Conservation (phyloP, 2,113 vertebrate genomes). For the Atherinomorus stipes region DNA sequence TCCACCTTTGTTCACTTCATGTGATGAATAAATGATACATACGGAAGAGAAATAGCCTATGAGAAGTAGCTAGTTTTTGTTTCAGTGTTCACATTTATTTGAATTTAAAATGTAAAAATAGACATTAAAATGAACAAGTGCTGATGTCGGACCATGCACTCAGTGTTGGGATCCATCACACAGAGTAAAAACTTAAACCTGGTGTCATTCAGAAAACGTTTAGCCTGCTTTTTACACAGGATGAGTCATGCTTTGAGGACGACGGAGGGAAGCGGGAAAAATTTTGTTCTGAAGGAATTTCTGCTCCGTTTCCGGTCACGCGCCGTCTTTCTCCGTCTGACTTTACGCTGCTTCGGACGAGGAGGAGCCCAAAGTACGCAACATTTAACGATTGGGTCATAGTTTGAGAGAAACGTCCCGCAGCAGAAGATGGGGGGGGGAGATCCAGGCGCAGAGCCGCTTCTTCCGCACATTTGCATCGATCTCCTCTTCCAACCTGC, state of each 20-base stretch:
- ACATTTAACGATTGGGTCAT: slow-evolving; percentile 67
- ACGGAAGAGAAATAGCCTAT: no score
- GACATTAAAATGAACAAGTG: no score
- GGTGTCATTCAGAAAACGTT: no score
- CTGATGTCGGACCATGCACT: no score
- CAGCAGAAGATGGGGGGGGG: slow-evolving; percentile 50
- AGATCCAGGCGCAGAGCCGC: slow-evolving; percentile 14
- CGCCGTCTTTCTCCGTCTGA: fast-evolving
- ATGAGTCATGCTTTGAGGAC: background rate
- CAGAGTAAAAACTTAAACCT: no score
- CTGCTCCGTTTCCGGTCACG: background rate
- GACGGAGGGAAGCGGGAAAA: background rate
- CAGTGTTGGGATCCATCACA: no score
- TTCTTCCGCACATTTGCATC: background rate
- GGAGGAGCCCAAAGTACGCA: slow-evolving; percentile 75
- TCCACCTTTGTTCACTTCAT: no score
- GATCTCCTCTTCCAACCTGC: background rate
- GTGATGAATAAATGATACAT: no score
- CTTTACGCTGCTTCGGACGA: slow-evolving; percentile 46
- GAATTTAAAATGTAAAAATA: no score
- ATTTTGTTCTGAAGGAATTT: slow-evolving; percentile 38
- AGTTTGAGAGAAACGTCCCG: slow-evolving; percentile 75
- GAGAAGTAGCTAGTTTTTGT: no score
- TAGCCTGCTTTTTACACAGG: no score
- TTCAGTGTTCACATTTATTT: no score